Evolutionary conservation across 2,888 invertebrate species (phyloP).

Genomic region (Eurytoma californica): DNA sequence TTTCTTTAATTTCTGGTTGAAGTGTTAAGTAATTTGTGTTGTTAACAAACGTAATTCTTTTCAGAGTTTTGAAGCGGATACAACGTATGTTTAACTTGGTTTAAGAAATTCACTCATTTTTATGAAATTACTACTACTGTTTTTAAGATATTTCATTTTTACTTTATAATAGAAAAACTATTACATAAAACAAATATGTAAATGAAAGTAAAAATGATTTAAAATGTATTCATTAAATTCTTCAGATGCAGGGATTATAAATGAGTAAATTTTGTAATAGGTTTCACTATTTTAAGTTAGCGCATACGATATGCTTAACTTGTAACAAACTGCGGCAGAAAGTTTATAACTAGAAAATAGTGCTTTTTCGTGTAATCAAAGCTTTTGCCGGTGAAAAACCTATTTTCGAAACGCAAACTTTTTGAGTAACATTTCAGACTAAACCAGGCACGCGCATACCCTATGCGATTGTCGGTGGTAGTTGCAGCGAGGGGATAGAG

Average conservation of each 20-base stretch:
- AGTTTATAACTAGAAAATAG: not conserved
- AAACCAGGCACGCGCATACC: not conserved
- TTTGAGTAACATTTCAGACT: not conserved
- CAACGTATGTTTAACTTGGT: not conserved
- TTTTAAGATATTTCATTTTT: not conserved
- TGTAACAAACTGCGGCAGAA: too few species aligned
- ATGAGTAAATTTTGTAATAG: too few species aligned
- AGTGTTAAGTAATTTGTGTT: conserved; percentile 18
- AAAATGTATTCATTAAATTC: too few species aligned
- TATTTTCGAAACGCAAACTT: not conserved
- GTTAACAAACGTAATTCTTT: not conserved
- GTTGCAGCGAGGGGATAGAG: not conserved
- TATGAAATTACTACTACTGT: not conserved
- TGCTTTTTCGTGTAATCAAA: not conserved
- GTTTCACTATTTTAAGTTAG: not conserved
- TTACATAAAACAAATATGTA: too few species aligned
- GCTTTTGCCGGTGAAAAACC: not conserved
- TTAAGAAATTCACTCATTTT: not conserved
- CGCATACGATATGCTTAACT: too few species aligned
- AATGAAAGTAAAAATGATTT: too few species aligned
- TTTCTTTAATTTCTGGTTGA: not conserved
- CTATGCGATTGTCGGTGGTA: too few species aligned
- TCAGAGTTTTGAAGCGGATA: conserved; percentile 7
- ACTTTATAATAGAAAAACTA: too few species aligned
- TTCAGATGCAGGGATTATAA: too few species aligned